Conservation (phyloP, 2,888 invertebrate species). For the Lepidocyrtinus sp. region DNA sequence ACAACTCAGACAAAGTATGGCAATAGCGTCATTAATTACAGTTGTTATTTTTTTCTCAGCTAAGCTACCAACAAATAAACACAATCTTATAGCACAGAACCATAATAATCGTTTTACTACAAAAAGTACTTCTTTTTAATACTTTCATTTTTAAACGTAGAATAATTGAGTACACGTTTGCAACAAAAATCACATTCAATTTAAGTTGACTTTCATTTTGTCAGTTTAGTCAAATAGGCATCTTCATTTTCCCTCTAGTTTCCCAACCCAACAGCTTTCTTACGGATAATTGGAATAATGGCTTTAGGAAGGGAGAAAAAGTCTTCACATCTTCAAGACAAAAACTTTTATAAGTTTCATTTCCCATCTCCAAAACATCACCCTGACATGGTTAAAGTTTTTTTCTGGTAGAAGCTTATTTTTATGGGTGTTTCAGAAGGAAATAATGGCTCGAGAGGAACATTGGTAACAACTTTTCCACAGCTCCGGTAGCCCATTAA, state of each 20-base stretch:
- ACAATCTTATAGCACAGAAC: background rate
- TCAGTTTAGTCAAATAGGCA: no score
- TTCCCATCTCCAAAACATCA: background rate
- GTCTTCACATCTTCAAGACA: background rate
- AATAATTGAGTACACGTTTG: background rate
- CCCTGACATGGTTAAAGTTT: background rate
- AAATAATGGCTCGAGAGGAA: constrained; percentile 19
- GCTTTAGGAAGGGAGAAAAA: background rate
- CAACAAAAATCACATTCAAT: background rate
- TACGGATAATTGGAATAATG: background rate
- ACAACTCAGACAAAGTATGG: no score
- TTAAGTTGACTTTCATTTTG: background rate
- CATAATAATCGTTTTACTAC: background rate
- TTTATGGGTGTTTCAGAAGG: constrained; percentile 26
- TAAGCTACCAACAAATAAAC: background rate
- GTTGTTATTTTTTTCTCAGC: background rate
- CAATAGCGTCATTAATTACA: background rate
- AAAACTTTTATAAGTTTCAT: background rate
- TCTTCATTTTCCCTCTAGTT: background rate
- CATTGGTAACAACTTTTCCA: no score
- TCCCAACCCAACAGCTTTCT: background rate
- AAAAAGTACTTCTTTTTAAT: background rate
- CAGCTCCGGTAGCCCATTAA: no score
- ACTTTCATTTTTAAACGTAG: background rate
- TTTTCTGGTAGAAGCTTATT: background rate